Evolutionary conservation across 2,797 vertebrate genomes (phyloP), one percentile per base, ranked within the genome.

Genomic region (Borostomias antarcticus): DNA sequence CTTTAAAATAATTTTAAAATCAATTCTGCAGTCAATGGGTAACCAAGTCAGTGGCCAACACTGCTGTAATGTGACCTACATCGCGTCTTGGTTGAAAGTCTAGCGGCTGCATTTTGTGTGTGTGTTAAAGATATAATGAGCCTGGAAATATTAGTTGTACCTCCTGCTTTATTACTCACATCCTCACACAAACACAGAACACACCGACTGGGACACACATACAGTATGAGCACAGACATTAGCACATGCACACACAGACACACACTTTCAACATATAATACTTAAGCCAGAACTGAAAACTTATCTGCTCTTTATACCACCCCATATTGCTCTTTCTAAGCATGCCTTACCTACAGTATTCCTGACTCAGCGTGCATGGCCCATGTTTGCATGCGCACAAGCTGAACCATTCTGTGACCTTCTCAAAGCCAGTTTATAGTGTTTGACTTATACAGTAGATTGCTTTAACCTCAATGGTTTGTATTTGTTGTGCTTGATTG

Each of bases 311-410:
- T 21, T 15, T 52, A 61, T 43, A 64, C 58, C 29, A 5, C 66
- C 50, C 69, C 32, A 66, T 56, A 45, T 45, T 17, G 4, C 40
- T 45, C 62, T 57, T 66, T 43, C 52, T 63, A 58, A 60, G 76
- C 59, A 51, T 70, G 6, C 29, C 69, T 71, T 51, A n/a, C n/a
- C n/a, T n/a, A n/a, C n/a, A n/a, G n/a, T n/a, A n/a, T 90, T 82
- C 86, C 79, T 82, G 82, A 85, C 73, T 87, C 85, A 84, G 86
- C 84, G 72, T 80, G 90, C 91, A 86, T 81, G 83, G 78, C 89
- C 86, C 13, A 61, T 83, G 84, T 84, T 89, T 87, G 89, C 80
- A 85, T 91, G 91, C 85, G 81, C 79, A 89, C 83, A 81, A 84
- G 71, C 74, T 69, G 35, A 68, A 70, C 53, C 37, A 57, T 48